A percentile compares a stretch with the other conserved stretches of the same genome.
Evolutionary conservation across 1,140 invertebrate species (phyloP).

Genomic region (Bombus balteatus): DNA sequence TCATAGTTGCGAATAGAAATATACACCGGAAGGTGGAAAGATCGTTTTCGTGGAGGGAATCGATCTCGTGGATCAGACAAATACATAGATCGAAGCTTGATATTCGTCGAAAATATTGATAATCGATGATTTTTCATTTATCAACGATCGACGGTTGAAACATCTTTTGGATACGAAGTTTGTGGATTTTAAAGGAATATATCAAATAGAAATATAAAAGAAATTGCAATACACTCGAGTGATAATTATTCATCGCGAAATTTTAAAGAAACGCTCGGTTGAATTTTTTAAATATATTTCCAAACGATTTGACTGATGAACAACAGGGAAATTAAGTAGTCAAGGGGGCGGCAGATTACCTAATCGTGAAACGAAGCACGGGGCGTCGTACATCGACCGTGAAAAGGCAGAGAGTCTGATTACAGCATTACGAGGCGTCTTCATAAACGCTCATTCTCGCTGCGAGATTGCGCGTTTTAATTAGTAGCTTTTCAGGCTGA

Average conservation of each 20-base stretch:
- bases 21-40: background rate
- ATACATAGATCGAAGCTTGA: background rate
- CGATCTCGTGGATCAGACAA: background rate
- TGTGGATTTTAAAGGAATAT: no score
- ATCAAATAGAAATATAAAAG: no score
- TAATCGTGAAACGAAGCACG: background rate
- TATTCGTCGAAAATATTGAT: background rate
- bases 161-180: no score
- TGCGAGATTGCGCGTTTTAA: constrained; percentile 18
- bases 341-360: background rate
- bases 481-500: constrained; percentile 17
- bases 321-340: background rate
- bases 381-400: background rate
- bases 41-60: background rate
- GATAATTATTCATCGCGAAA: no score
- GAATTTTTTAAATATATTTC: background rate
- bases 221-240: no score
- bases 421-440: background rate
- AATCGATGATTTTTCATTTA: background rate
- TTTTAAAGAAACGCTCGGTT: background rate
- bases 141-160: background rate
- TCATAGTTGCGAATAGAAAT: background rate
- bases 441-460: constrained; percentile 13
- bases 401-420: constrained; percentile 6
- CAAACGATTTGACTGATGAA: background rate